Base-by-base conservation (phyloP, 2,888 invertebrate species). In the Seira ritae region DNA sequence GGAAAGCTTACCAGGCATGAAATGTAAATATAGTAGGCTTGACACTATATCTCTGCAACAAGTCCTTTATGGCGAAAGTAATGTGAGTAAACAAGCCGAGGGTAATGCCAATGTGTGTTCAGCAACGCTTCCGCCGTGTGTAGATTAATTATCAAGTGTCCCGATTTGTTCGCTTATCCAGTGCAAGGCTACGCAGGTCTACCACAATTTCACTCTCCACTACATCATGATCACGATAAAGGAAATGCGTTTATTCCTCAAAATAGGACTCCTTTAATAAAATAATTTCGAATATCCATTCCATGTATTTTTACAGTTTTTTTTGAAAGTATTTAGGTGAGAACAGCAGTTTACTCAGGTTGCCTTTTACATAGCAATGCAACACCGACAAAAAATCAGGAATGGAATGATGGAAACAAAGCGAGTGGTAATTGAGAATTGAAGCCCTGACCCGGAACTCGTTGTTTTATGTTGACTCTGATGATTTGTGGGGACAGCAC, bases 391-490 rank as follows among this genome's bases (percentile, higher is more conserved):
- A 42, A 42, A 42, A 42, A 42, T 42, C 42, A 42, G 42, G 42
- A 12, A 42, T 12, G 4, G 42, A 42, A 42, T 4, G 42, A 12
- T 42, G 42, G 12, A 42, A 42, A 12, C 42, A 42, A 42, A 42
- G 42, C 42, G 42, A 12, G 12, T 42, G 4, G 42, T 15, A n/a
- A 60, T 60, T 10, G 60, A n/a, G n/a, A 60, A 60, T 66, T 66
- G 37, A 68, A 81, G 81, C 81, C 81, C 62, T 81, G 81, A 81
- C 81, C 81, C 81, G 81, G 75, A 81, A 76, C 81, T 81, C 75
- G 22, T 19, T 10, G 20, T 81, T 81, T 81, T 75, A 81, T 81
- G 81, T 81, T 81, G 81, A 81, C 75, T 75, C 24, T 20, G 42
- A 73, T 81, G 81, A 81, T 81, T 81, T 81, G 81, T 81, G 81